Base-by-base conservation (phyloP, 2,797 vertebrate species). In the Lemur catta region DNA sequence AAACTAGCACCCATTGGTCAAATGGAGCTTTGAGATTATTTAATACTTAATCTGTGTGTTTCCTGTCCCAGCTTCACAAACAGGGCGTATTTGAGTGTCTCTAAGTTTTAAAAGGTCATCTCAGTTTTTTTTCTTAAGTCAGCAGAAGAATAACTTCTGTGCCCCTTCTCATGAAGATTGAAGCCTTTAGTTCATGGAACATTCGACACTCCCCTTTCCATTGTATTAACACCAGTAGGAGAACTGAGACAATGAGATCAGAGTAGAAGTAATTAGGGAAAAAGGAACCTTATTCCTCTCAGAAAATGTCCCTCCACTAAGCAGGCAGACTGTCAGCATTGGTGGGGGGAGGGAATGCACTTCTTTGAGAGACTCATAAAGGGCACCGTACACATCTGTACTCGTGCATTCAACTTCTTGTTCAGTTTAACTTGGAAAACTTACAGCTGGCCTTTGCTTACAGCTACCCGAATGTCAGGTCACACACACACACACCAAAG, bases 361-460 rank as follows among this genome's bases (percentile, higher is more conserved):
- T 59, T 12, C 41, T 89, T 63, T 24, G 6, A 50, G 74, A 86
- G 30, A 80, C 8, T 50, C 67, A 65, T n/a, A 69, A 95, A 76
- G 26, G n/a, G 15, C 9, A 59, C 33, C 69, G 74, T 46, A 52
- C 22, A 59, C 14, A 65, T 55, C 41, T 80, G 9, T 74, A 87
- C 22, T 55, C 48, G n/a, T 33, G 22, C 57, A 59, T 69, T 38
- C 43, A 74, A 22, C 15, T 24, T 65, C 90, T n/a, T 85, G 33
- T 41, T 95, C 80, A n/a, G 30, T 89, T 92, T 91, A 79, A 57
- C n/a, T 41, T 28, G 9, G 88, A 84, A 94, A 59, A n/a, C 28
- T 46, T 81, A 48, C 33, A 89, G 30, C 5, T 86, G 30, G 24
- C 18, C 43, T 79, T 90, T 74, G 6, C 33, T 79, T 57, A 79